Evolutionary conservation across 2,113 vertebrate genomes (phyloP).

Genomic region (Gymnarchus niloticus): DNA sequence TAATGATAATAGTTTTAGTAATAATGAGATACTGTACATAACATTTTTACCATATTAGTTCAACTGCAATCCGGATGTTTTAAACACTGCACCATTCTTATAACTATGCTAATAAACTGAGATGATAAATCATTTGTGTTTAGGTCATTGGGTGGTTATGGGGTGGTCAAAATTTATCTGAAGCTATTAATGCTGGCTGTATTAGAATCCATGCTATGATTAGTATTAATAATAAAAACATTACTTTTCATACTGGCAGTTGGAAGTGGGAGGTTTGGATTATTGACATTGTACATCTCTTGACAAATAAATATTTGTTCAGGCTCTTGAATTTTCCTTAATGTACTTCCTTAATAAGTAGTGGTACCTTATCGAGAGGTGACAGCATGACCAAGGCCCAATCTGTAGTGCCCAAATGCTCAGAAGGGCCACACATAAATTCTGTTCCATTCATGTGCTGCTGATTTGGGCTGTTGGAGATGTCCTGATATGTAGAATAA

Average conservation of each 20-base stretch:
- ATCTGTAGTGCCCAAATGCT: no score
- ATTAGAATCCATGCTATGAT: neutral
- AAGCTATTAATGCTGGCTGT: neutral
- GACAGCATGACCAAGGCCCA: no score
- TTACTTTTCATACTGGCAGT: neutral
- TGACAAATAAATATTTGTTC: neutral
- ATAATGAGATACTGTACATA: neutral
- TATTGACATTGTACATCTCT: neutral
- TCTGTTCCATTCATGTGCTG: no score
- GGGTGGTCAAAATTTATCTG: neutral
- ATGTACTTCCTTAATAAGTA: no score
- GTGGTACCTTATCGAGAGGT: no score
- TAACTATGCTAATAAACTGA: neutral
- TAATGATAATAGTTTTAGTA: no score
- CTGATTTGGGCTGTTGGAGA: no score
- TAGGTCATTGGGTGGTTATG: slow-evolving; percentile 1
- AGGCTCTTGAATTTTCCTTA: no score
- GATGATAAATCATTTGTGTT: slow-evolving; percentile 6
- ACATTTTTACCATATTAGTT: neutral
- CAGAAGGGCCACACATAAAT: no score
- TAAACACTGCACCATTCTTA: neutral
- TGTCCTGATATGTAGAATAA: no score
- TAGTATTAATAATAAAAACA: neutral
- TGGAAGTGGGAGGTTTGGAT: neutral
- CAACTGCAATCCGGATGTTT: neutral